These are phyloP conservation scores for Megaleporinus macrocephalus DNA, from an alignment of 2,113 vertebrate species.

Conservation along the genomic window DNA sequence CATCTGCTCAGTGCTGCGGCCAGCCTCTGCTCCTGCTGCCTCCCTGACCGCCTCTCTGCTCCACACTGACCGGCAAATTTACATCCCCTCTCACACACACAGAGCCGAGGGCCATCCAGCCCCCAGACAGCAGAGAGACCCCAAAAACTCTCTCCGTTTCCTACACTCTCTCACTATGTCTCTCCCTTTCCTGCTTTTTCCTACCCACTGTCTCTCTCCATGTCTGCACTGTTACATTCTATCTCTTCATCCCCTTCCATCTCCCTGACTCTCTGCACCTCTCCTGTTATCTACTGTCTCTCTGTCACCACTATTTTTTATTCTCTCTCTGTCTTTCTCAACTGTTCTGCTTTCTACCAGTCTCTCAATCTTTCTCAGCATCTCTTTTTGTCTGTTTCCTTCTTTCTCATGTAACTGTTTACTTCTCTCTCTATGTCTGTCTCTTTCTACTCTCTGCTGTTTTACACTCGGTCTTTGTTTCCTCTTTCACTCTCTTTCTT, in stretches of 20 bases:
- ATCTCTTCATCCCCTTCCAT: too few relatives aligned
- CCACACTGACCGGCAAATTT: constrained; percentile 72
- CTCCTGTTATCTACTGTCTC: too few relatives aligned
- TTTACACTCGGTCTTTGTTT: background rate
- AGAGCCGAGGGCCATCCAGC: constrained; percentile 45
- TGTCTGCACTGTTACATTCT: too few relatives aligned
- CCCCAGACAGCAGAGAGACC: constrained; percentile 14
- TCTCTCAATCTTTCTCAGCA: too few relatives aligned
- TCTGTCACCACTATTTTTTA: too few relatives aligned
- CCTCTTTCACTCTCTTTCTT: background rate
- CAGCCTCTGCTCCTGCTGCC: constrained; percentile 58
- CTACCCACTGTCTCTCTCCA: background rate
- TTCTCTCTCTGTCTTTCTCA: too few relatives aligned
- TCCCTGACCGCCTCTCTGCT: constrained; percentile 69
- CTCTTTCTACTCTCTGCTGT: background rate
- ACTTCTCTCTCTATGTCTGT: background rate
- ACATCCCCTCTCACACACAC: constrained; percentile 62
- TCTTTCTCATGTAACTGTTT: too few relatives aligned
- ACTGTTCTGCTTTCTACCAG: too few relatives aligned
- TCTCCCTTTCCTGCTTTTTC: background rate
- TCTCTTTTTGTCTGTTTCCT: too few relatives aligned
- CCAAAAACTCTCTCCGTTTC: background rate
- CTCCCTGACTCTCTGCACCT: too few relatives aligned
- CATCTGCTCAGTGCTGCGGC: constrained; percentile 74
- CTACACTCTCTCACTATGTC: background rate